phyloP scores from a whole-genome alignment of 2,113 vertebrate genomes.

The Capricornis sumatraensis region DNA sequence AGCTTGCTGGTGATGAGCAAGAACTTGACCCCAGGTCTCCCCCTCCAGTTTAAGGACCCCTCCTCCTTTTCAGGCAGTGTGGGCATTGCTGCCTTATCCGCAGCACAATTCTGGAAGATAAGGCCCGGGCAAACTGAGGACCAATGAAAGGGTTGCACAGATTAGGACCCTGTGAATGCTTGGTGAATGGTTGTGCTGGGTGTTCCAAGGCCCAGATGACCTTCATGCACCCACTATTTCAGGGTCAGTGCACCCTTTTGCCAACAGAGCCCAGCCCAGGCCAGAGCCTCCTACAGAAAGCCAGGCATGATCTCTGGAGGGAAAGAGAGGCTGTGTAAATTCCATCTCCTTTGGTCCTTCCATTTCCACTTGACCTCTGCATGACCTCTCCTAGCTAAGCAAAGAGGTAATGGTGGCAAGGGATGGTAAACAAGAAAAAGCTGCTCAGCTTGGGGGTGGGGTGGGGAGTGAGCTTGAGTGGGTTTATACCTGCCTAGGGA shows the following conservation, averaged over 20 bases:
- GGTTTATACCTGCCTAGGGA: neutral
- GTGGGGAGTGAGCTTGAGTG: neutral
- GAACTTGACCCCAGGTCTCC: neutral
- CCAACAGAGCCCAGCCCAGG: neutral
- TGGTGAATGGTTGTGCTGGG: neutral
- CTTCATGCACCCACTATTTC: neutral
- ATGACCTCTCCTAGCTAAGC: neutral
- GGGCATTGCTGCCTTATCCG: neutral
- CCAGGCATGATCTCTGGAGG: neutral
- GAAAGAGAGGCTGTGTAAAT: neutral
- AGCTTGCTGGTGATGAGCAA: neutral
- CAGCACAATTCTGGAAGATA: neutral
- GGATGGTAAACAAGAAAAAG: neutral
- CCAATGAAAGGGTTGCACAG: neutral
- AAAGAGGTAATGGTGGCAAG: neutral
- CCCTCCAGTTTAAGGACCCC: neutral
- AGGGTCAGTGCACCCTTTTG: neutral
- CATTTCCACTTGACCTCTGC: neutral
- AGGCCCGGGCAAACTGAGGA: neutral
- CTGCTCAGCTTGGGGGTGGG: neutral
- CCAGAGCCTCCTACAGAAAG: neutral
- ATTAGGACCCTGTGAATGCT: neutral
- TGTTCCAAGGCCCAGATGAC: neutral
- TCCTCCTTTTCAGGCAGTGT: neutral
- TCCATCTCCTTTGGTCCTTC: neutral